Base-by-base conservation (phyloP, 1,140 invertebrate species). In the Globodera rostochiensis region DNA sequence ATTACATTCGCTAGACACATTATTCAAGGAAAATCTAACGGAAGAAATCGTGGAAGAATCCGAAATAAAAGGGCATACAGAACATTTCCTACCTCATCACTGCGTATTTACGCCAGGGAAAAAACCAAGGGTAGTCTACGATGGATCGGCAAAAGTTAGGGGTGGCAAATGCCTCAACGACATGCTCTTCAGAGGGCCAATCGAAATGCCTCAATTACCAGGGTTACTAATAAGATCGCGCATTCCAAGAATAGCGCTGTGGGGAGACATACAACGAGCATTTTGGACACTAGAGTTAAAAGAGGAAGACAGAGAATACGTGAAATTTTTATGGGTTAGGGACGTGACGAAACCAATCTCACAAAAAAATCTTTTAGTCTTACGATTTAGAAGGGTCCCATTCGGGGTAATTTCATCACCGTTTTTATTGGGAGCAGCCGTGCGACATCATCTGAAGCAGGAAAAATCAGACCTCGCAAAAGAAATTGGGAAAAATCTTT, bases 71-170 rank as follows among this genome's bases (percentile, higher is more conserved):
- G 50, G 50, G 1, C 11, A 8, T 11, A 8, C 50, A 8, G 50
- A 50, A 50, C 70, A 73, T 73, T 73, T 46, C 19, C n/a, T 73
- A 49, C 70, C 70, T 4, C 70, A 73, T n/a, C 70, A 73, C 1
- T 15, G 45, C 1, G 70, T 73, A 3, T 45, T 46, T 46, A 45
- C 45, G n/a, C 45, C 45, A 6, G 49, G 49, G 9, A 49, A 74
- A 45, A 74, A 74, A 8, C 47, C 53, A 8, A 74, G 73, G n/a
- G 21, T 74, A 1, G 73, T 74, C 3, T 74, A 50, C 45, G 73
- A 74, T 45, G 73, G 15, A 4, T 50, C 47, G 8, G 57, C 57
- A 13, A 64, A 64, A 64, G 19, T 19, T 19, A 64, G 57, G 9
- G 36, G 53, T 6, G 47, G 53, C 9, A 49, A 49, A 45, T 45